phyloP scores from a whole-genome alignment of 2,113 vertebrate genomes.

The Falco punctatus region DNA sequence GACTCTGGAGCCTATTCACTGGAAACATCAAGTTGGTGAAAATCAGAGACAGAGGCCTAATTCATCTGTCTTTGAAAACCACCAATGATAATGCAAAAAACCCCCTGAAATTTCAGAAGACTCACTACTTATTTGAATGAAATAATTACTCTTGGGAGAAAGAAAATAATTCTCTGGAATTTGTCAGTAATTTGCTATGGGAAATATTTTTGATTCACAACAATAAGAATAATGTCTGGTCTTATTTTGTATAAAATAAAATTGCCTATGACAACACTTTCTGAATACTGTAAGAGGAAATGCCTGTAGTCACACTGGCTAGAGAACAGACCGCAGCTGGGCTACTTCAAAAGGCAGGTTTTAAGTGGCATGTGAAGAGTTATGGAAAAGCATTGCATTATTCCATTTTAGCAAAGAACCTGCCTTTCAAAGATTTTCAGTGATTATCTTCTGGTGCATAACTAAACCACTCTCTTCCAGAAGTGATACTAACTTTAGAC shows the following conservation, averaged over 20 bases:
- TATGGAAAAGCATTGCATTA: neutral
- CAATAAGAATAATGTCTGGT: neutral
- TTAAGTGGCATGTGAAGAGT: neutral
- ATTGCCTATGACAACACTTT: neutral
- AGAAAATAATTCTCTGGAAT: neutral
- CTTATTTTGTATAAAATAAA: neutral
- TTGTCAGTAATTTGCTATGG: neutral
- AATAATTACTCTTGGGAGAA: neutral
- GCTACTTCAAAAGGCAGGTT: neutral
- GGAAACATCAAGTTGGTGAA: neutral
- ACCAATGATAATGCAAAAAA: neutral
- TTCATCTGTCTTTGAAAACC: conserved; percentile 7
- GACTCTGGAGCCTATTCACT: neutral
- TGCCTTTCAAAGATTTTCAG: neutral
- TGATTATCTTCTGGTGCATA: neutral
- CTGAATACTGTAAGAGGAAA: neutral
- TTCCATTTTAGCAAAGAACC: neutral
- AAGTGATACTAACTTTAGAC: neutral
- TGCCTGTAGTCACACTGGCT: neutral
- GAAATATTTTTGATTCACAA: neutral
- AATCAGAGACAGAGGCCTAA: neutral
- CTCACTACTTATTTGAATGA: neutral
- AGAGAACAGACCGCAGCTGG: neutral
- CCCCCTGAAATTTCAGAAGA: neutral
- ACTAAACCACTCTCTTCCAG: conserved; percentile 1